Percentiles rank a stretch among this genome's conserved stretches.
phyloP scores from a whole-genome alignment of 2,113 vertebrate species.

The Heterocephalus glaber region DNA sequence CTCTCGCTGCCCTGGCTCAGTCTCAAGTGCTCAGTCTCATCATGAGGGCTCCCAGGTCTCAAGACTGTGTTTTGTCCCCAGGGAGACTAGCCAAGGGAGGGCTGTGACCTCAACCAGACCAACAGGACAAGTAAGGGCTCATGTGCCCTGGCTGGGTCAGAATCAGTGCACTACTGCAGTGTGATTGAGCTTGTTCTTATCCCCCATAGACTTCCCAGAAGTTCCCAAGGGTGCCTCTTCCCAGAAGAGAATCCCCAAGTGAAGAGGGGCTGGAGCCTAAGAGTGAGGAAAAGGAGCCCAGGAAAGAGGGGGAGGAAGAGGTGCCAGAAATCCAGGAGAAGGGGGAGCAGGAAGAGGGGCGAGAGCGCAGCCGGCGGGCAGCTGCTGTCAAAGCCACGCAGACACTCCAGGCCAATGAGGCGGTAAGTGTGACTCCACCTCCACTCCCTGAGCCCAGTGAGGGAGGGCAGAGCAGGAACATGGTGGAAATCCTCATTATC shows the following conservation, averaged over 20 bases:
- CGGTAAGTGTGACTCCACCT: conserved; percentile 85
- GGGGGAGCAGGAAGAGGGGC: conserved; percentile 85
- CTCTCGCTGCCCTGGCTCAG: neutral
- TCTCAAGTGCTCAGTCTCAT: neutral
- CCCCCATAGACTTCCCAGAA: conserved; percentile 87
- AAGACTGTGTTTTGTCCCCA: neutral
- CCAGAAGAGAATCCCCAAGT: conserved; percentile 85
- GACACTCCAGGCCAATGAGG: conserved; percentile 87
- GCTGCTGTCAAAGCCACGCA: conserved; percentile 84
- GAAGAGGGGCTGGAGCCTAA: conserved; percentile 80
- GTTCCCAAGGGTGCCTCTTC: conserved; percentile 86
- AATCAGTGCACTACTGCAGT: neutral
- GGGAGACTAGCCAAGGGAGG: neutral
- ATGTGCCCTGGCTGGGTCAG: neutral
- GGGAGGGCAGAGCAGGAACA: conserved; percentile 10
- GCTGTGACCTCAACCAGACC: neutral
- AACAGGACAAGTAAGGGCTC: neutral
- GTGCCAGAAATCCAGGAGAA: conserved; percentile 78
- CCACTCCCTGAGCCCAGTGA: neutral
- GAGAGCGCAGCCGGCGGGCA: conserved; percentile 86
- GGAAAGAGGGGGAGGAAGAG: conserved; percentile 83
- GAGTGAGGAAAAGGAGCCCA: conserved; percentile 81
- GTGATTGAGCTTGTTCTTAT: conserved; percentile 35
- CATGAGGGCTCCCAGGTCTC: neutral
- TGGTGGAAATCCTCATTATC: neutral